Percentiles rank a stretch among this genome's conserved stretches.
Conservation (phyloP, 2,888 invertebrate species). For the Dendrolimus houi region DNA sequence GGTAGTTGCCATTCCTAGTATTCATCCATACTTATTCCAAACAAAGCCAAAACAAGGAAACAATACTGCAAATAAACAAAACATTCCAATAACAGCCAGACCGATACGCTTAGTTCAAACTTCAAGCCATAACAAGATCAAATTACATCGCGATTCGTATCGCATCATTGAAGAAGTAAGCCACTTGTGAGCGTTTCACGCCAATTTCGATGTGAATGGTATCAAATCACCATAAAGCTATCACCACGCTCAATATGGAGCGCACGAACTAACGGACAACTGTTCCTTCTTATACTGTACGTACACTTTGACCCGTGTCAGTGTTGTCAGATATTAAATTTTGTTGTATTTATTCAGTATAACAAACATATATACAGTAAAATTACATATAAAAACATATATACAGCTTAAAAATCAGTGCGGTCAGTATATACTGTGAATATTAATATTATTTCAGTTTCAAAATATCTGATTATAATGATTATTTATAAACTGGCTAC, state of each 20-base stretch:
- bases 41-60: background rate
- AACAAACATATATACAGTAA: too few relatives aligned
- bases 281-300: conserved; percentile 40
- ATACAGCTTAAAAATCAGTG: too few relatives aligned
- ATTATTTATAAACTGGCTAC: too few relatives aligned
- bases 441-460: too few relatives aligned
- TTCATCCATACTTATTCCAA: too few relatives aligned
- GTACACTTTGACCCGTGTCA: conserved; percentile 33
- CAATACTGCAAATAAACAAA: background rate
- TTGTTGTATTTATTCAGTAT: too few relatives aligned
- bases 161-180: conserved; percentile 10
- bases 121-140: background rate
- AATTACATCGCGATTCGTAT: background rate
- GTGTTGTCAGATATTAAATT: background rate
- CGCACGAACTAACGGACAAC: conserved; percentile 52
- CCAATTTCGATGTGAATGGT: conserved; percentile 67
- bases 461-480: too few relatives aligned
- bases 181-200: conserved; percentile 44
- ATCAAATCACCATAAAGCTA: conserved; percentile 73
- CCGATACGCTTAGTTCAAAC: background rate
- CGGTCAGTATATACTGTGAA: too few relatives aligned
- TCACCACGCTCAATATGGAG: conserved; percentile 57
- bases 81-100: background rate
- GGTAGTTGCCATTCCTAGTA: too few relatives aligned
- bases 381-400: too few relatives aligned